phyloP scores from a whole-genome alignment of 2,113 vertebrate species.

The Corvus hawaiiensis region DNA sequence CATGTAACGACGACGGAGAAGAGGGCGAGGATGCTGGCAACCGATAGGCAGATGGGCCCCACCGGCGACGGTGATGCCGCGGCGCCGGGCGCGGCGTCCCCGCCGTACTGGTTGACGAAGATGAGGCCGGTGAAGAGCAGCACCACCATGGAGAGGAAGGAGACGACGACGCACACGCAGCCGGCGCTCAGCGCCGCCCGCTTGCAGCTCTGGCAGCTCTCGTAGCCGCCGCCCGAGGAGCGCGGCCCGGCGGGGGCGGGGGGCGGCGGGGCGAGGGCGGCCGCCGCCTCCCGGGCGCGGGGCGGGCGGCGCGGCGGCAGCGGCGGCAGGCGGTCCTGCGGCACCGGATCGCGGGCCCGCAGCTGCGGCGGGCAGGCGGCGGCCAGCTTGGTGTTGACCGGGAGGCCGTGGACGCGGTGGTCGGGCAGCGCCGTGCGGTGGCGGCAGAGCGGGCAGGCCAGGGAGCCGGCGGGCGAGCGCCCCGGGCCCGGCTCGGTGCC shows the following conservation, averaged over 20 bases:
- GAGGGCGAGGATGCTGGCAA: slow-evolving; percentile 90
- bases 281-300: no score
- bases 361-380: no score
- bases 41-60: slow-evolving; percentile 87
- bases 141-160: slow-evolving; percentile 91
- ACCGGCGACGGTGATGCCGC: slow-evolving; percentile 81
- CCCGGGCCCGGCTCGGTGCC: no score
- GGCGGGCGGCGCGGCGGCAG: no score
- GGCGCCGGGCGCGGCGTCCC: slow-evolving; percentile 8
- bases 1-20: slow-evolving; percentile 91
- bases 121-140: slow-evolving; percentile 91
- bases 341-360: no score
- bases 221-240: slow-evolving; percentile 83
- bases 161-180: slow-evolving; percentile 91
- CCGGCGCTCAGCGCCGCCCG: slow-evolving; percentile 86
- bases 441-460: no score
- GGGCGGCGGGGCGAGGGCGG: no score
- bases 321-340: no score
- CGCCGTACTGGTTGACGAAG: slow-evolving; percentile 88
- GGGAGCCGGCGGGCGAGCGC: no score
- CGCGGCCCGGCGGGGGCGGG: slow-evolving; percentile 53
- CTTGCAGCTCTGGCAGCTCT: slow-evolving; percentile 89
- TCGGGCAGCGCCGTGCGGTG: no score
- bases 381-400: no score
- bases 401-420: no score